phyloP scores from a whole-genome alignment of 1,140 invertebrate species.

The Pollicipes pollicipes region DNA sequence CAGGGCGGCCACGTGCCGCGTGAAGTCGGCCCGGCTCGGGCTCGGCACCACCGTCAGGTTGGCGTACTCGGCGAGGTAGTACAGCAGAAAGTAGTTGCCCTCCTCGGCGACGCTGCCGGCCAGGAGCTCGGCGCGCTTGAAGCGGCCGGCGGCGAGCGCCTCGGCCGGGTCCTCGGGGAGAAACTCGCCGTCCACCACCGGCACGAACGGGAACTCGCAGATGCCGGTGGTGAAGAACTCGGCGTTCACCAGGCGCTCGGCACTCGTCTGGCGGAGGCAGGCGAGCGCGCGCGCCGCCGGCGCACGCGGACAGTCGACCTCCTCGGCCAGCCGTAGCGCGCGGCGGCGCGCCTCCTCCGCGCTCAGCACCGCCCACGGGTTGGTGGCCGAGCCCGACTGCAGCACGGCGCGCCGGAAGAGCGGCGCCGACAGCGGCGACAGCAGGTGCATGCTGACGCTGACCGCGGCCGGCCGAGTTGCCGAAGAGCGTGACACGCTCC shows the following conservation, averaged over 20 bases:
- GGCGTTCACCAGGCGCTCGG: slow-evolving; percentile 52
- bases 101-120: slow-evolving; percentile 88
- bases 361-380: slow-evolving; percentile 79
- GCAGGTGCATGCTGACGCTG: slow-evolving; percentile 59
- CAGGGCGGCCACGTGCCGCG: slow-evolving; percentile 53
- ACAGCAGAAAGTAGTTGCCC: slow-evolving; percentile 84
- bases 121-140: slow-evolving; percentile 82
- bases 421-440: slow-evolving; percentile 55
- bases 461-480: slow-evolving; percentile 77
- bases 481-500: slow-evolving; percentile 91
- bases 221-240: slow-evolving; percentile 40
- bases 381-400: slow-evolving; percentile 45
- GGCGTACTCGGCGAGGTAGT: slow-evolving; percentile 67
- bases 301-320: slow-evolving; percentile 58
- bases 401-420: slow-evolving; percentile 61
- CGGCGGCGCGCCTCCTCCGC: slow-evolving; percentile 55
- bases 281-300: slow-evolving; percentile 44
- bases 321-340: slow-evolving; percentile 62
- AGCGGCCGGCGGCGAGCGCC: slow-evolving; percentile 58
- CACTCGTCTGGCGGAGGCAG: slow-evolving; percentile 53
- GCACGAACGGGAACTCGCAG: too few species aligned
- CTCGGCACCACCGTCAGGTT: slow-evolving; percentile 63
- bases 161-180: slow-evolving; percentile 63
- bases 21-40: slow-evolving; percentile 52
- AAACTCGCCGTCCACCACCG: slow-evolving; percentile 77